Base-by-base conservation (phyloP, 2,113 vertebrate species). In the Cavia porcellus region DNA sequence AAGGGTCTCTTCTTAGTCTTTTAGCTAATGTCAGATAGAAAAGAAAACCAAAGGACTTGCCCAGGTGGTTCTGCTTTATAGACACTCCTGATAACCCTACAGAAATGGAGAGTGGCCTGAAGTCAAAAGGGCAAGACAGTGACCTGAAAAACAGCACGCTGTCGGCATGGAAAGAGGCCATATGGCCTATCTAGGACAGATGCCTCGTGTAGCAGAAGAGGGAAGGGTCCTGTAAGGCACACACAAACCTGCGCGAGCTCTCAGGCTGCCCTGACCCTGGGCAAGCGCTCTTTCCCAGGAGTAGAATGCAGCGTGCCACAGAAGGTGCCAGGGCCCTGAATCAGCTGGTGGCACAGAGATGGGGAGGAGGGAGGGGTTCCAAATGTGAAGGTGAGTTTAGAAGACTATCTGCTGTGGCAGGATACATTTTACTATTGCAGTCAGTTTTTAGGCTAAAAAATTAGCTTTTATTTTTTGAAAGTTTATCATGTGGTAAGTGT, bases 111-210 rank as follows among this genome's bases (percentile, higher is more conserved):
- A 28, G 38, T 64, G 25, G 52, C n/a, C 12, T 22, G 68, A 38
- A 52, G 88, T 50, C 52, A 81, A 61, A 88, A 89, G 83, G 85
- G 72, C 79, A 85, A 77, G 86, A 70, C 38, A 52, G 4, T 68
- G 94, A 89, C 83, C 62, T 86, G n/a, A 70, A 86, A 91, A 77
- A 68, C 45, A 24, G 90, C 70, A 62, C 80, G 24, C 25, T 5
- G 55, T 96, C 59, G 61, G 10, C 6, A 13, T 32, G 59, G 42
- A 59, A 75, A 91, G 52, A 61, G 82, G 59, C 89, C 55, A 14
- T 25, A 35, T 50, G 89, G 72, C 55, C 32, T 7, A 35, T 75
- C 47, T 24, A 66, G 59, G 92, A 90, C 66, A 79, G n/a, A 52
- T 3, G 72, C 22, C 38, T 59, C 38, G 0, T 30, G 45, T 45